These are phyloP conservation scores for Brachypodius melanocephalos DNA, from an alignment of 2,113 vertebrate species.

Conservation along the genomic window DNA sequence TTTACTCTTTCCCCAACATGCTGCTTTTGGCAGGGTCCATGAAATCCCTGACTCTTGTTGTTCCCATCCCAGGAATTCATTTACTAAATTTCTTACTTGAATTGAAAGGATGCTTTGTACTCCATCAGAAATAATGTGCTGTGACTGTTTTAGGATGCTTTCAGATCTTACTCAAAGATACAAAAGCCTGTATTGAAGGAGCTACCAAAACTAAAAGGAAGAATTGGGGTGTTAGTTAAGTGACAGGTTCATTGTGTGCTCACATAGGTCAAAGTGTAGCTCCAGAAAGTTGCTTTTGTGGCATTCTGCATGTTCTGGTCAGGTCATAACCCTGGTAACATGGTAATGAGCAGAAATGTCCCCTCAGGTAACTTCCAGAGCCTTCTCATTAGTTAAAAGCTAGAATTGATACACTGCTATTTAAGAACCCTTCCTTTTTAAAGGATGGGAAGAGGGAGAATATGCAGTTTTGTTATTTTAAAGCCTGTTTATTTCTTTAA, in stretches of 20 bases:
- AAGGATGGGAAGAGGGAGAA: neutral
- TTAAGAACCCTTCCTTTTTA: neutral
- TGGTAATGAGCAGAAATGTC: neutral
- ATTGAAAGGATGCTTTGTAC: neutral
- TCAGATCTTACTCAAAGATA: neutral
- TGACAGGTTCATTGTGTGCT: neutral
- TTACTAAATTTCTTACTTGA: neutral
- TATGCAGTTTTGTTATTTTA: neutral
- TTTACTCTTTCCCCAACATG: rapidly evolving
- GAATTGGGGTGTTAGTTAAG: neutral
- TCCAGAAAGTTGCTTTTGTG: neutral
- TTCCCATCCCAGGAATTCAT: neutral
- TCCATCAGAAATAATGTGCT: neutral
- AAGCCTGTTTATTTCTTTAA: neutral
- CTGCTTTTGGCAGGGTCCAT: neutral
- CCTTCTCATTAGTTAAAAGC: neutral
- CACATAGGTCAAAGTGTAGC: neutral
- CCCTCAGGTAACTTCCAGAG: neutral
- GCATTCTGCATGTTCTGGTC: neutral
- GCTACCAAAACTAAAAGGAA: neutral
- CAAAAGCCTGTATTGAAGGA: neutral
- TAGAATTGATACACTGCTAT: neutral
- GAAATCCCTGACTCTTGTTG: neutral
- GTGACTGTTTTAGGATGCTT: neutral
- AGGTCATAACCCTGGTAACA: neutral